Base-by-base conservation (phyloP, 1,140 invertebrate genomes). In the Trigoniulus corallinus region DNA sequence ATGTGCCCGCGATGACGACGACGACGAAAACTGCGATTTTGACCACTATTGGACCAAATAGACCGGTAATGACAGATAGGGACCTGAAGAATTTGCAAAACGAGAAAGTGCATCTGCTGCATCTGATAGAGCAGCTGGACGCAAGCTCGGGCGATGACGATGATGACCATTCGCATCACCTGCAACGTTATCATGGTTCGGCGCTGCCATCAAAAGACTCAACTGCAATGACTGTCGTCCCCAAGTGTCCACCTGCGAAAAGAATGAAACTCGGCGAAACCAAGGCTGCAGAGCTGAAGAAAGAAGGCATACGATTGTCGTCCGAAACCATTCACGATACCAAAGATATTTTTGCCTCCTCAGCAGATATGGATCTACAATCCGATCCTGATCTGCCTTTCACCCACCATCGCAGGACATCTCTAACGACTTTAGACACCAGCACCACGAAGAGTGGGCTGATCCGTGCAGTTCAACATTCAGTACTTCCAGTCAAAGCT, bases 41-140 rank as follows among this genome's bases (percentile, higher is more conserved):
- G n/a, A n/a, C n/a, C n/a, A n/a, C n/a, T n/a, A n/a, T n/a, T n/a
- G n/a, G n/a, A n/a, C n/a, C n/a, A n/a, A n/a, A n/a, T n/a, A n/a
- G n/a, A n/a, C n/a, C n/a, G n/a, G n/a, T n/a, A n/a, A 56, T 41
- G 61, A 62, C 49, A 53, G 48, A 54, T 47, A 40, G 56, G 12
- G 65, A 67, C 37, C 53, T 69, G 39, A 53, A 56, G 46, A 59
- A 64, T 44, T 55, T 68, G 20, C 58, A 67, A 49, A 62, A 61
- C 42, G 58, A 64, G 48, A 66, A 67, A 57, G 56, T 61, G 21
- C 53, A 60, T 21, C 47, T 69, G 15, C 50, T 69, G 7, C 53
- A 61, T 39, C 58, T 66, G 26, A 52, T 69, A 21, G 61, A 65
- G 48, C 60, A 64, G 34, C 49, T 66, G 25, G 40, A 50, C 7